phyloP scores from a whole-genome alignment of 2,113 vertebrate species.

The Bubo scandiacus region DNA sequence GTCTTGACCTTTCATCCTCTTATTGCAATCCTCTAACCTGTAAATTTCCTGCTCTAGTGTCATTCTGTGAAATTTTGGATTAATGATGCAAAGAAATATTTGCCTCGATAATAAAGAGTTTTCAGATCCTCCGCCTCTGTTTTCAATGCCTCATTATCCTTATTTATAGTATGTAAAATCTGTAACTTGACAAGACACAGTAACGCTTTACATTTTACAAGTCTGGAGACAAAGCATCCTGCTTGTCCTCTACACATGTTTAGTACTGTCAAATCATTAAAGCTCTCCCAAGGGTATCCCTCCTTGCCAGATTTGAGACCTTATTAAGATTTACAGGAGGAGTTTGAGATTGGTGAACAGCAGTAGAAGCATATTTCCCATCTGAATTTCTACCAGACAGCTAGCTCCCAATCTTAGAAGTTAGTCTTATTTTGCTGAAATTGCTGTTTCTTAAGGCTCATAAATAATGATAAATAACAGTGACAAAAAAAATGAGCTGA shows the following conservation, averaged over 20 bases:
- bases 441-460: not conserved
- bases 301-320: conserved; percentile 5
- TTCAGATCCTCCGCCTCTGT: not conserved
- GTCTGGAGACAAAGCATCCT: conserved; percentile 30
- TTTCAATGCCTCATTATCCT: conserved; percentile 16
- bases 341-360: conserved; percentile 4
- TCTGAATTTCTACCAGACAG: conserved; percentile 19
- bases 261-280: conserved; percentile 37
- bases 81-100: not conserved
- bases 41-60: not conserved
- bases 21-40: not conserved
- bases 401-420: not conserved
- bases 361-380: not conserved
- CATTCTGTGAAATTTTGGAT: not conserved
- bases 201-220: not conserved
- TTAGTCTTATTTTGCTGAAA: conserved; percentile 37
- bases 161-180: not conserved
- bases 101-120: not conserved
- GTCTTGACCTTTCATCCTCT: not conserved
- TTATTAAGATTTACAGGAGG: conserved; percentile 52
- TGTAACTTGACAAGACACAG: conserved; percentile 26
- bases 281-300: conserved; percentile 17
- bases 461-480: conserved; percentile 38
- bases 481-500: not conserved
- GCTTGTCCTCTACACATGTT: conserved; percentile 23